Base-by-base conservation (phyloP, 2,888 invertebrate genomes). In the Athalia rosae region DNA sequence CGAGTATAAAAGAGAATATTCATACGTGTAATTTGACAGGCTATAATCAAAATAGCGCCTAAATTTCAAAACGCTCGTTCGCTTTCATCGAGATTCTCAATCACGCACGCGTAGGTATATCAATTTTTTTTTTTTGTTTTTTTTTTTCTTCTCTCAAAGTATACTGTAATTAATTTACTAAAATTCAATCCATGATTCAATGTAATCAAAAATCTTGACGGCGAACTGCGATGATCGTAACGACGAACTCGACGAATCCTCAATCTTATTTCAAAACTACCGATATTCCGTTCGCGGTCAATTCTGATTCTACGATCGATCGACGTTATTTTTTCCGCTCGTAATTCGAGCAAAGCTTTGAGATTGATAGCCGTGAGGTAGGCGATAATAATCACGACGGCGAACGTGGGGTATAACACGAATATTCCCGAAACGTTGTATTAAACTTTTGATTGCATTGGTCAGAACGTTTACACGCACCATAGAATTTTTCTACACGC, bases 401-500 rank as follows among this genome's bases (percentile, higher is more conserved):
- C 11, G 53, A 53, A 53, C 8, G 8, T 3, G 4, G n/a, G 11
- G 15, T 15, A n/a, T 8, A 53, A 53, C 50, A 50, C 28, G 8
- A 2, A 11, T 41, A 67, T 45, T 8, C 13, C 50, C 53, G 13
- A 15, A 67, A 50, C 53, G 41, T 63, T n/a, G 56, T 77, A 64
- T 80, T 80, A 79, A 79, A 77, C 58, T 73, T n/a, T 48, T 47
- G 48, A 66, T 76, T 62, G 63, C 41, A 28, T 53, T 66, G 61
- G 71, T 76, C 41, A 58, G 73, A 74, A 79, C 71, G 76, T 77
- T 78, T 76, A 64, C 62, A 61, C n/a, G 66, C 76, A 79, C 48
- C 67, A 76, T 64, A 63, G 77, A 74, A 50, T 67, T 62, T 78
- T 80, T 78, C 79, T 9, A 76, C 77, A 80, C 45, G 80, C 80